Percentiles rank a stretch among this genome's conserved stretches.
These are phyloP conservation scores for Engystomops pustulosus DNA, from an alignment of 2,113 vertebrate genomes.

Conservation along the genomic window DNA sequence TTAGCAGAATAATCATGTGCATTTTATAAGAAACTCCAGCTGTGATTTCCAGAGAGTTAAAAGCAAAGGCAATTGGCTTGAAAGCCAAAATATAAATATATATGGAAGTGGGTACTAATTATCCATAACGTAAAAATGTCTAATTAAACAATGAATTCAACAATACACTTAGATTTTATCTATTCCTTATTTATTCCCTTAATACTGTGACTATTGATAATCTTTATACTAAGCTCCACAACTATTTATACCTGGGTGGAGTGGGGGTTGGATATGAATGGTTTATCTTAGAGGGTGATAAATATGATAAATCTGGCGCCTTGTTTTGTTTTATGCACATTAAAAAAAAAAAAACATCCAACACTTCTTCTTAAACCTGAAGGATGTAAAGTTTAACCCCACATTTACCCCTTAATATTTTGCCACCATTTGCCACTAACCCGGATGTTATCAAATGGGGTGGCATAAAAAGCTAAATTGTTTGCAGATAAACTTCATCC, in stretches of 20 bases:
- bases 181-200: conserved; percentile 6
- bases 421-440: too few species aligned
- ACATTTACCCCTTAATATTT: too few species aligned
- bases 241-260: conserved; percentile 29
- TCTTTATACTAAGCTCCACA: not conserved
- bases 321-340: too few species aligned
- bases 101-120: conserved; percentile 46
- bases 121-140: conserved; percentile 44
- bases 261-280: too few species aligned
- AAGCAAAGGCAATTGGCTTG: conserved; percentile 43
- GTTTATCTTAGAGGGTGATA: too few species aligned
- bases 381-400: too few species aligned
- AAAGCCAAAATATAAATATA: conserved; percentile 46
- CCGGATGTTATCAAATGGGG: too few species aligned
- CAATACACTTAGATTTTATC: conserved; percentile 32
- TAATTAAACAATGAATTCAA: conserved; percentile 53
- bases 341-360: too few species aligned
- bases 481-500: too few species aligned
- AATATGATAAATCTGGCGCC: too few species aligned
- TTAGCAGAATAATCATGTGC: conserved; percentile 51
- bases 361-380: too few species aligned
- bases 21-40: conserved; percentile 47
- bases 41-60: conserved; percentile 52
- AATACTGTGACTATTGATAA: conserved; percentile 12
- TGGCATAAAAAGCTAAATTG: too few species aligned